These are phyloP conservation scores for Rotaria sp. DNA, from an alignment of 2,888 invertebrate species.

Conservation along the genomic window DNA sequence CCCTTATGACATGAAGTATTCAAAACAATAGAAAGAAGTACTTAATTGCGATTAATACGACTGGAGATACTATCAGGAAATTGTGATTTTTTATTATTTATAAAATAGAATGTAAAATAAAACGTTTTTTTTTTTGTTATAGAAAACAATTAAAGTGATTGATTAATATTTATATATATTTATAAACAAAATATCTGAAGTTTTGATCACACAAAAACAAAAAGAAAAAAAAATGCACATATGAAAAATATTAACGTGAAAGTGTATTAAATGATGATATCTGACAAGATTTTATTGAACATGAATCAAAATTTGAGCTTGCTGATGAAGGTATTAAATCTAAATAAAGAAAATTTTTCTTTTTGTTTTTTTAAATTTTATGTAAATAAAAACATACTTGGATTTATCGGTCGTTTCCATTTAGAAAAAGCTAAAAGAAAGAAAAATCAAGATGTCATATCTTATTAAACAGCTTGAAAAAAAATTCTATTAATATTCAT, in stretches of 20 bases:
- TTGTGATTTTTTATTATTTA: not conserved
- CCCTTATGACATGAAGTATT: not conserved
- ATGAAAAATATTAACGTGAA: not conserved
- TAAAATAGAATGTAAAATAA: not conserved
- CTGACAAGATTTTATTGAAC: not conserved
- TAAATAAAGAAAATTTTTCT: not conserved
- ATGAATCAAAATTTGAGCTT: not conserved
- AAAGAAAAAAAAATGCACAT: not conserved
- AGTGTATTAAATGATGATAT: not conserved
- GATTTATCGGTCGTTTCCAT: not conserved
- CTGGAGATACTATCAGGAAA: not conserved
- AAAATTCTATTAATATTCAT: not conserved
- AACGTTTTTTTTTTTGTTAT: not conserved
- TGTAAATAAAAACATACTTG: not conserved
- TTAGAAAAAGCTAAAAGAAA: not conserved
- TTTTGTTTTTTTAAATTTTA: no score
- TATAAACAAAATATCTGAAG: slow-evolving; percentile 3
- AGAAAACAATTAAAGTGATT: not conserved
- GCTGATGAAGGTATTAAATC: not conserved
- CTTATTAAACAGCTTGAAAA: not conserved
- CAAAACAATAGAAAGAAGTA: not conserved
- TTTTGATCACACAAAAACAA: slow-evolving; percentile 4
- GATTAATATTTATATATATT: slow-evolving; percentile 2
- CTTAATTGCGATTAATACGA: not conserved
- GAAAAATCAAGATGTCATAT: not conserved